phyloP scores from a whole-genome alignment of 2,888 invertebrate species.

The Chromoteleia sp. region DNA sequence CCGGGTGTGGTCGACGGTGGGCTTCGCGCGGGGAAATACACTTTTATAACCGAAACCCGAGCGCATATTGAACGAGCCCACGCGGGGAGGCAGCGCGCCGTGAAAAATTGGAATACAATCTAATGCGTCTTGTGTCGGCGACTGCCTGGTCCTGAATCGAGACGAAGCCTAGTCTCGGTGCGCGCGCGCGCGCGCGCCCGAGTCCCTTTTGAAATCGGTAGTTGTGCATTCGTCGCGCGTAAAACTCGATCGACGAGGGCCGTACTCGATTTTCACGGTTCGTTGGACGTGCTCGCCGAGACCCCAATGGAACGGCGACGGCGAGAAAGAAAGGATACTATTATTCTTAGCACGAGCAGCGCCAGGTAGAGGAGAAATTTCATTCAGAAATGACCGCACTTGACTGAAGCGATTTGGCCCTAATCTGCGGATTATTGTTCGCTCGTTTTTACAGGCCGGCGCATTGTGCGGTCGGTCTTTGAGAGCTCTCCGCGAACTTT shows the following conservation, averaged over 20 bases:
- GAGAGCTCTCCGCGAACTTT: neutral
- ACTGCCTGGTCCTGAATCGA: slow-evolving; percentile 26
- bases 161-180: slow-evolving; percentile 6
- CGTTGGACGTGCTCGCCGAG: slow-evolving; percentile 76
- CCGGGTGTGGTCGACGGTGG: slow-evolving; percentile 29
- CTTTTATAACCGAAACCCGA: slow-evolving; percentile 21
- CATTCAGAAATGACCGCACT: slow-evolving; percentile 60
- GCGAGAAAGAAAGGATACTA: slow-evolving; percentile 69
- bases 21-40: slow-evolving; percentile 4
- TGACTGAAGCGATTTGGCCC: slow-evolving; percentile 44
- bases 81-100: slow-evolving; percentile 32
- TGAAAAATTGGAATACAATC: slow-evolving; percentile 57
- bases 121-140: slow-evolving; percentile 32
- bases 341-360: slow-evolving; percentile 70
- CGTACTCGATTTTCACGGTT: slow-evolving; percentile 78
- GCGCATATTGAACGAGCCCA: slow-evolving; percentile 36
- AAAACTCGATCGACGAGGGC: slow-evolving; percentile 62
- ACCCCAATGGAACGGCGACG: slow-evolving; percentile 45
- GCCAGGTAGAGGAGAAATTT: slow-evolving; percentile 38
- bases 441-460: slow-evolving; percentile 11
- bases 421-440: slow-evolving; percentile 35
- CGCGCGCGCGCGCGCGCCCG: neutral
- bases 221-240: slow-evolving; percentile 62
- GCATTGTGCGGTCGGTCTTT: slow-evolving; percentile 19
- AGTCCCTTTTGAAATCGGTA: slow-evolving; percentile 42